Evolutionary conservation across 2,113 vertebrate genomes (phyloP).

Genomic region (Marmota monax): DNA sequence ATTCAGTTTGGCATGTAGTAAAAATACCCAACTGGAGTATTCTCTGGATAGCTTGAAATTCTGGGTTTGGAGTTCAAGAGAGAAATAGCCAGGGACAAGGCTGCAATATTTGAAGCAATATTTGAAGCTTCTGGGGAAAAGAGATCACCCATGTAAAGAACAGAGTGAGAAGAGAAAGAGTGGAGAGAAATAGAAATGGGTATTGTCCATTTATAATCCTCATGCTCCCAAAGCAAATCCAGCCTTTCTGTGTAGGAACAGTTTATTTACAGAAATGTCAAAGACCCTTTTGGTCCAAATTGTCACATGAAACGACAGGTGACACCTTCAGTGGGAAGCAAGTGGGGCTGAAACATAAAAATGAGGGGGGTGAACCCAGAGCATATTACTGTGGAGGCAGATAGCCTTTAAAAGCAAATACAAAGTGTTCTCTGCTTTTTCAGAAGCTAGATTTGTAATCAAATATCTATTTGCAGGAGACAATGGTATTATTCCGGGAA

Average conservation of each 20-base stretch:
- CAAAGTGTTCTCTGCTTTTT: background rate
- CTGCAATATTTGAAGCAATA: background rate
- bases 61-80: background rate
- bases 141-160: background rate
- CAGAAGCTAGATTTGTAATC: conserved; percentile 1
- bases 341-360: background rate
- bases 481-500: conserved; percentile 51
- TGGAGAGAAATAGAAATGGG: background rate
- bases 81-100: background rate
- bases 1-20: background rate
- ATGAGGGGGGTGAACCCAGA: background rate
- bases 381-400: background rate
- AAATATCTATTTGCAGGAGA: conserved; percentile 57
- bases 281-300: background rate
- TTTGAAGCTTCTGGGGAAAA: background rate
- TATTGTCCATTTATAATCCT: background rate
- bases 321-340: background rate
- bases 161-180: background rate
- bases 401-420: background rate
- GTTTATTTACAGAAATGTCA: conserved; percentile 12
- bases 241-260: background rate
- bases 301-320: background rate
- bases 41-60: conserved; percentile 10
- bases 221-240: background rate
- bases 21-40: background rate